phyloP scores from a whole-genome alignment of 1,140 invertebrate species.

The Ostrea denselamellosa region DNA sequence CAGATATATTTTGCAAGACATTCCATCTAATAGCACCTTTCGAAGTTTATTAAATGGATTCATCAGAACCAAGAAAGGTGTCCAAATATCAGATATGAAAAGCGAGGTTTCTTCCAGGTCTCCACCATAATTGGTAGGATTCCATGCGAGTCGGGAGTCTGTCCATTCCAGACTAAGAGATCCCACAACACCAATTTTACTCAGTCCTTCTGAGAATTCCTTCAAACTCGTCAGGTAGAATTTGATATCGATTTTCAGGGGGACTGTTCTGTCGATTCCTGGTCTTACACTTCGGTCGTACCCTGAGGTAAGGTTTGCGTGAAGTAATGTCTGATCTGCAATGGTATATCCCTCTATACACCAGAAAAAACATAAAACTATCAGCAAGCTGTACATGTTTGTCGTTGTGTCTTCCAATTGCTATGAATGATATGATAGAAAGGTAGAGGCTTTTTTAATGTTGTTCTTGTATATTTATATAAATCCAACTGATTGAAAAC shows the following conservation, averaged over 20 bases:
- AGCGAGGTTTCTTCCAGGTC: not conserved
- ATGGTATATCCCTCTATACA: not conserved
- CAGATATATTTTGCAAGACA: not conserved
- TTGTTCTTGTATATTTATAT: no score
- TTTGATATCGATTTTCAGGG: not conserved
- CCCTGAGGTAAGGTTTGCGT: not conserved
- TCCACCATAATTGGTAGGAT: not conserved
- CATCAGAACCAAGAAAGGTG: not conserved
- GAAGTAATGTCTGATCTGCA: conserved; percentile 10
- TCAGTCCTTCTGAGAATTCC: not conserved
- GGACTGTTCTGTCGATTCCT: not conserved
- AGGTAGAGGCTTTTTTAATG: no score
- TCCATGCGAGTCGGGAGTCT: conserved; percentile 29
- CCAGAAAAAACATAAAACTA: not conserved
- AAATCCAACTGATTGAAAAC: no score
- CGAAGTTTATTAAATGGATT: conserved; percentile 13
- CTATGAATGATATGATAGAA: no score
- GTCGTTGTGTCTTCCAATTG: no score
- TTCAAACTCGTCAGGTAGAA: conserved; percentile 8
- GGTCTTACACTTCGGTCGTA: conserved; percentile 8
- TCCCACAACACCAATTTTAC: conserved; percentile 28
- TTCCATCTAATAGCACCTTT: not conserved
- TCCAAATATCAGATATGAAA: not conserved
- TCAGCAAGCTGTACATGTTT: not conserved
- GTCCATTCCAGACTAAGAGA: not conserved